Conservation (phyloP, 2,797 vertebrate species). For the Prunella strophiata region DNA sequence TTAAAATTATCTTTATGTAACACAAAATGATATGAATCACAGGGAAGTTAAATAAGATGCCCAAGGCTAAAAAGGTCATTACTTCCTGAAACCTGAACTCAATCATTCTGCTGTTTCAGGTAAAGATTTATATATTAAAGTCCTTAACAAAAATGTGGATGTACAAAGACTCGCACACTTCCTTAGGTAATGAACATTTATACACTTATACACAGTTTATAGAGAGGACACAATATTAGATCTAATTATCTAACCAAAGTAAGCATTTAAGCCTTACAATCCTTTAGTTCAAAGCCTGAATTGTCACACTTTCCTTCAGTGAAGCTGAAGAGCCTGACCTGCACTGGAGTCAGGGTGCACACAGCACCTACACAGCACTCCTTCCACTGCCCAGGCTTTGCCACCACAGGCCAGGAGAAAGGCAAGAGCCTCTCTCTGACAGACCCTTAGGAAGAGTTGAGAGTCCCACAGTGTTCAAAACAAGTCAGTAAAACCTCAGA, state of each 20-base stretch:
- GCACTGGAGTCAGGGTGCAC: not conserved
- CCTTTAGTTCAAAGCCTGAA: not conserved
- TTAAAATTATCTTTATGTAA: not conserved
- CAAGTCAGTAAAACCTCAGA: not conserved
- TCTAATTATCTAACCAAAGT: not conserved
- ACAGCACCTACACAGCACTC: not conserved
- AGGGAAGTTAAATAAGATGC: not conserved
- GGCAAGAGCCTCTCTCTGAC: not conserved
- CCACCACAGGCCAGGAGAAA: not conserved
- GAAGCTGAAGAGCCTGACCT: not conserved
- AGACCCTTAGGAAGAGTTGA: not conserved
- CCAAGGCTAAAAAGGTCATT: not conserved
- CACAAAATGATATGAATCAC: not conserved
- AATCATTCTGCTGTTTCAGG: not conserved
- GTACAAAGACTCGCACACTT: accelerated
- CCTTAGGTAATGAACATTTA: not conserved
- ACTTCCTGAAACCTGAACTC: not conserved
- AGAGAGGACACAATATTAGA: not conserved
- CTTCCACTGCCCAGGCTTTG: accelerated
- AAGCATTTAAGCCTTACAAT: not conserved
- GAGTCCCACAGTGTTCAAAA: not conserved
- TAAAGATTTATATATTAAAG: not conserved
- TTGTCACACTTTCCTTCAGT: not conserved
- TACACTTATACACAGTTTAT: not conserved
- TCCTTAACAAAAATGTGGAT: not conserved